Conservation (phyloP, 2,888 invertebrate genomes). For the Pollenia labialis region DNA sequence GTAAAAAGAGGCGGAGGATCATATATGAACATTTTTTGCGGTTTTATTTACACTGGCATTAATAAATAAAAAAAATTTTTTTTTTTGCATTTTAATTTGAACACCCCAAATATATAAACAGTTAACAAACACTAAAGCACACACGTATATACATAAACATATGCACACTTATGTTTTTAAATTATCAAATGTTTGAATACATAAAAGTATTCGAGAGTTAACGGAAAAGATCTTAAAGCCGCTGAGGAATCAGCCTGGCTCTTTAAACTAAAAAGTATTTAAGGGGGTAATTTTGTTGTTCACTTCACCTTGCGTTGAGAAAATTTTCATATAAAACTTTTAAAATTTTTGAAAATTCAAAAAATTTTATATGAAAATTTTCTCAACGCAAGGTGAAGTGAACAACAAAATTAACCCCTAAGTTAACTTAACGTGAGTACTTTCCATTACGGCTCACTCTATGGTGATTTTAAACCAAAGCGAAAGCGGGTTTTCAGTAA, state of each 20-base stretch:
- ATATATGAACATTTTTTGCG: conserved; percentile 67
- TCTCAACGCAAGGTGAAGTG: too few species aligned
- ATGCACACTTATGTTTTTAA: neutral
- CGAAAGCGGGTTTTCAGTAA: too few species aligned
- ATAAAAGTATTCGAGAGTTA: neutral
- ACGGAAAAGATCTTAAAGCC: neutral
- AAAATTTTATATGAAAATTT: too few species aligned
- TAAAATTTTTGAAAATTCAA: too few species aligned
- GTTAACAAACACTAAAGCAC: conserved; percentile 39
- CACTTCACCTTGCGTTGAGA: too few species aligned
- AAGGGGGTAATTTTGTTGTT: too few species aligned
- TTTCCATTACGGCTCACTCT: too few species aligned
- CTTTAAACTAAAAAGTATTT: too few species aligned
- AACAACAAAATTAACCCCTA: too few species aligned
- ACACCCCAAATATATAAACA: conserved; percentile 66
- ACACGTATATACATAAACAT: neutral
- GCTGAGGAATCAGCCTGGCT: neutral
- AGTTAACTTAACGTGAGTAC: too few species aligned
- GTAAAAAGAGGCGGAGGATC: conserved; percentile 72
- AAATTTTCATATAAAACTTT: too few species aligned
- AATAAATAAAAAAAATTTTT: conserved; percentile 49
- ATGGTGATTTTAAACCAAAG: too few species aligned
- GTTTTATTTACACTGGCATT: conserved; percentile 67
- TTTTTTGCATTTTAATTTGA: conserved; percentile 57
- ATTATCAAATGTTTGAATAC: neutral